A percentile compares a stretch with the other conserved stretches of the same genome.
Conservation (phyloP, 2,888 invertebrate species). For the Yponomeuta cagnagella region DNA sequence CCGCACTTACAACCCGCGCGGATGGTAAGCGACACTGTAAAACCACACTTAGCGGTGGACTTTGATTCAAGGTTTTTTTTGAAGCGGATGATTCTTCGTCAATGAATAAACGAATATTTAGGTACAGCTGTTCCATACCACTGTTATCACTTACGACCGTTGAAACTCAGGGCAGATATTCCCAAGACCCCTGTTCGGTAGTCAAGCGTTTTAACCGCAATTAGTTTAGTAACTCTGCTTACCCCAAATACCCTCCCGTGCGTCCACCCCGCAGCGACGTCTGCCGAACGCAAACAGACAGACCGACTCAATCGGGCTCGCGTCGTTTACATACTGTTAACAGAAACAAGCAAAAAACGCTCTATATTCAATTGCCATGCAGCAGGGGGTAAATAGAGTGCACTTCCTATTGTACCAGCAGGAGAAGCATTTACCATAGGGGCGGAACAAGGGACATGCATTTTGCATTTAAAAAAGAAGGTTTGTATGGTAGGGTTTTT, state of each 20-base stretch:
- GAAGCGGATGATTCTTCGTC: too few relatives aligned
- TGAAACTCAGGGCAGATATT: too few relatives aligned
- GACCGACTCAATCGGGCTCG: slow-evolving; percentile 48
- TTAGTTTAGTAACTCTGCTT: slow-evolving; percentile 18
- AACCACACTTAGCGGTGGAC: too few relatives aligned
- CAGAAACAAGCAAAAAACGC: slow-evolving; percentile 46
- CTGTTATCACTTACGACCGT: too few relatives aligned
- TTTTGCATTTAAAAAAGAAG: not conserved
- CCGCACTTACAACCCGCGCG: too few relatives aligned
- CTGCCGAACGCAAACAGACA: slow-evolving; percentile 54
- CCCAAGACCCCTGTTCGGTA: too few relatives aligned
- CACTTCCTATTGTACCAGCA: not conserved
- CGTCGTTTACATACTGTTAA: slow-evolving; percentile 69
- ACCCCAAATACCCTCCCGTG: slow-evolving; percentile 24
- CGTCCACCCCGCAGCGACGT: slow-evolving; percentile 33
- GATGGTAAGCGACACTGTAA: too few relatives aligned
- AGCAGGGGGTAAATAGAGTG: slow-evolving; percentile 21
- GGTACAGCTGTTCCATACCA: too few relatives aligned
- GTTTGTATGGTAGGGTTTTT: too few relatives aligned
- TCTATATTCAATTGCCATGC: slow-evolving; percentile 35
- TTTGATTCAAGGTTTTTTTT: too few relatives aligned
- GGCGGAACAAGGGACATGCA: not conserved
- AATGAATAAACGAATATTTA: not conserved
- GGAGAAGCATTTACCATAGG: not conserved
- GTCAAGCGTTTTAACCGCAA: too few relatives aligned